These are phyloP conservation scores for Chlorodrepanis virens DNA, from an alignment of 2,113 vertebrate genomes.

Conservation along the genomic window DNA sequence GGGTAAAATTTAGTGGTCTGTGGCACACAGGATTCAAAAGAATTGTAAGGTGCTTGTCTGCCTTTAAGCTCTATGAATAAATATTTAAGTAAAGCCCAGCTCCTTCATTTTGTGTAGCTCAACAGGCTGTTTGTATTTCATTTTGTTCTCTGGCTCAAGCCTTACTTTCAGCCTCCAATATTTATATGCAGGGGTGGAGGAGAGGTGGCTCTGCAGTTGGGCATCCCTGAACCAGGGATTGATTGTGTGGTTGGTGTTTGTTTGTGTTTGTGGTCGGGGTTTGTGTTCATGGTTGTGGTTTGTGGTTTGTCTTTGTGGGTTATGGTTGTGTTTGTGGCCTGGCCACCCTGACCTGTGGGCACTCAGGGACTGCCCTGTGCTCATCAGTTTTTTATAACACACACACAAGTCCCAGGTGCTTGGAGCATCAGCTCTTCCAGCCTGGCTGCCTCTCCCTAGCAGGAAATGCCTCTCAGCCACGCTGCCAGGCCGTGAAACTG, in stretches of 20 bases:
- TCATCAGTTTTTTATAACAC: background rate
- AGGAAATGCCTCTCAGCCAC: slow-evolving; percentile 31
- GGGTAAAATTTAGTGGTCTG: background rate
- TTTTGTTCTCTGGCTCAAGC: background rate
- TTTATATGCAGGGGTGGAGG: background rate
- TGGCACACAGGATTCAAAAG: background rate
- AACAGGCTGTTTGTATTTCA: background rate
- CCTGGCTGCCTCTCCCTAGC: background rate
- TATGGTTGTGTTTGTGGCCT: background rate
- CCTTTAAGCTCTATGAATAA: background rate
- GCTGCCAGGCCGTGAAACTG: slow-evolving; percentile 59
- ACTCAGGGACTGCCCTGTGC: background rate
- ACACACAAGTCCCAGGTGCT: background rate
- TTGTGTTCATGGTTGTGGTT: background rate
- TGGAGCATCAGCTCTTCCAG: background rate
- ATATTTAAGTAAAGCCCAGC: background rate
- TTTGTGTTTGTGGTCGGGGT: background rate
- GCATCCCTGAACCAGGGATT: fast-evolving
- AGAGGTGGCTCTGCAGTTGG: background rate
- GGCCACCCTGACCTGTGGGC: background rate
- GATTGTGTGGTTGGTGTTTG: background rate
- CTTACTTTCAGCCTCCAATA: background rate
- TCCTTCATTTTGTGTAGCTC: background rate
- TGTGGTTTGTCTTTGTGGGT: background rate
- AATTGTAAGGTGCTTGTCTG: background rate